A percentile compares a stretch with the other conserved stretches of the same genome.
These are phyloP conservation scores for Acrobasis consociella DNA, from an alignment of 2,888 invertebrate genomes.

Conservation along the genomic window DNA sequence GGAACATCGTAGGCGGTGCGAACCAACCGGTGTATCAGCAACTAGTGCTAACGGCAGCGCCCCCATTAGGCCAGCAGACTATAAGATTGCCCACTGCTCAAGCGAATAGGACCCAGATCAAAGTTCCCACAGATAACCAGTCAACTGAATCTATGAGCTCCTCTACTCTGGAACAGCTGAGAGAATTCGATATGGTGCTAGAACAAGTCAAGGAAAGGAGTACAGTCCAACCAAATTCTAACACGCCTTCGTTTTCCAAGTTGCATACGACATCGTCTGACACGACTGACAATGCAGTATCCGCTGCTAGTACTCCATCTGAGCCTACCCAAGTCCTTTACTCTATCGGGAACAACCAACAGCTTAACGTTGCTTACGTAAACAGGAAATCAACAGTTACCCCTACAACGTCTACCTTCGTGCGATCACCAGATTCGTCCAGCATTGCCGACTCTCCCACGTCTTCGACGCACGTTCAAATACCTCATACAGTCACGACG, in stretches of 20 bases:
- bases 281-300: slow-evolving; percentile 50
- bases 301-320: slow-evolving; percentile 48
- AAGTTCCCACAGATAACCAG: slow-evolving; percentile 59
- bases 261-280: slow-evolving; percentile 53
- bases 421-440: slow-evolving; percentile 71
- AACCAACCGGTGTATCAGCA: slow-evolving; percentile 81
- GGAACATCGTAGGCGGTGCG: slow-evolving; percentile 82
- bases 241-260: slow-evolving; percentile 51
- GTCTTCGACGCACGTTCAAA: slow-evolving; percentile 59
- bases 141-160: slow-evolving; percentile 86
- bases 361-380: slow-evolving; percentile 69
- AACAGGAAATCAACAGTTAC: slow-evolving; percentile 68
- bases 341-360: slow-evolving; percentile 64
- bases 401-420: slow-evolving; percentile 59
- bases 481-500: slow-evolving; percentile 59
- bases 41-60: slow-evolving; percentile 74
- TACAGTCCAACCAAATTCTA: slow-evolving; percentile 80
- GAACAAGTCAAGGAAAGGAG: slow-evolving; percentile 91
- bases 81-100: slow-evolving; percentile 67
- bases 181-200: slow-evolving; percentile 91
- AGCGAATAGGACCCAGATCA: slow-evolving; percentile 47
- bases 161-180: slow-evolving; percentile 88
- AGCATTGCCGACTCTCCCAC: slow-evolving; percentile 62
- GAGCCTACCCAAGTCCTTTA: slow-evolving; percentile 66
- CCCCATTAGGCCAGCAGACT: slow-evolving; percentile 70